Conservation (phyloP, 2,797 vertebrate species). For the Hydrocynus forskahlii region DNA sequence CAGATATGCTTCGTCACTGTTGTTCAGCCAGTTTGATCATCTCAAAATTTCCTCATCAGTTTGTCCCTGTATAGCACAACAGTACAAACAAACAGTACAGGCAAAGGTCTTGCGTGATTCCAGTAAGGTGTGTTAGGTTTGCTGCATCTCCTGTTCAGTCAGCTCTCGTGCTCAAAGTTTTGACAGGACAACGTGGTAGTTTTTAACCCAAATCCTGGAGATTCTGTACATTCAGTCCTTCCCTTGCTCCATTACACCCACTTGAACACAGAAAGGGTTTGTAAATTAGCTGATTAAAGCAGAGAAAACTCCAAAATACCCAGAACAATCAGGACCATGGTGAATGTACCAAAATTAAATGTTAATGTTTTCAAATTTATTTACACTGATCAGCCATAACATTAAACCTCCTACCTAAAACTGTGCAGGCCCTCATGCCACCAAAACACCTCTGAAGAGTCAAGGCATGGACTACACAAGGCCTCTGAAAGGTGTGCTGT, state of each 20-base stretch:
- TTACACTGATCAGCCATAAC: too few relatives aligned
- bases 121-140: not conserved
- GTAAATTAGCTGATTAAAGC: not conserved
- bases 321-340: not conserved
- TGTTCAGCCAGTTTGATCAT: not conserved
- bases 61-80: not conserved
- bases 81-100: not conserved
- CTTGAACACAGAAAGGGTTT: not conserved
- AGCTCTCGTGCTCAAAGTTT: not conserved
- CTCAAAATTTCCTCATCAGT: not conserved
- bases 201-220: not conserved
- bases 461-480: too few relatives aligned
- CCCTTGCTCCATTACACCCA: not conserved
- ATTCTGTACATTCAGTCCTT: not conserved
- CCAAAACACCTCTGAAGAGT: too few relatives aligned
- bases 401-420: too few relatives aligned
- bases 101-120: too few relatives aligned
- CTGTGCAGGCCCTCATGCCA: too few relatives aligned
- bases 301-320: not conserved
- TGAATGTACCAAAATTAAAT: conserved; percentile 1
- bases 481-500: too few relatives aligned
- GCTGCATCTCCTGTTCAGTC: not conserved
- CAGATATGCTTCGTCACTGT: not conserved
- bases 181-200: not conserved
- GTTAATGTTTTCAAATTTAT: not conserved